Conservation (phyloP, 2,797 vertebrate genomes). For the Yasuhikotakia modesta region DNA sequence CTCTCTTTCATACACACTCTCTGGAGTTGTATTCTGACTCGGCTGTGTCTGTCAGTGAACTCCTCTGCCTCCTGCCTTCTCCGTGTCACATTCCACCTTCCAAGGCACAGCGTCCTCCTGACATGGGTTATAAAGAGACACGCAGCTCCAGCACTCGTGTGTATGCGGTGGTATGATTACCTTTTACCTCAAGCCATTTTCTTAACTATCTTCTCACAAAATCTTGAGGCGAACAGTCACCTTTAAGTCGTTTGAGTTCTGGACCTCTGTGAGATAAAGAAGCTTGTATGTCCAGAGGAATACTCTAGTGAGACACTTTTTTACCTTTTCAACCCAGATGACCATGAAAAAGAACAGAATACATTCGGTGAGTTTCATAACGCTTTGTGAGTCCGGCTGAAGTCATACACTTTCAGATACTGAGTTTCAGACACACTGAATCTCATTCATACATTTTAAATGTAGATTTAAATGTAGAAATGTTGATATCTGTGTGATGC, state of each 20-base stretch:
- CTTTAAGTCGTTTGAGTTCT: neutral
- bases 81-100: conserved; percentile 48
- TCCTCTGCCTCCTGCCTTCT: conserved; percentile 34
- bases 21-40: conserved; percentile 21
- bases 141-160: conserved; percentile 4
- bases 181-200: conserved; percentile 14
- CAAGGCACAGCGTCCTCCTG: conserved; percentile 15
- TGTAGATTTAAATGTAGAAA: too few species aligned
- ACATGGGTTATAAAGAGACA: conserved; percentile 36
- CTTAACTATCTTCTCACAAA: neutral
- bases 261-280: neutral
- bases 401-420: neutral
- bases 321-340: conserved; percentile 14
- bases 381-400: neutral
- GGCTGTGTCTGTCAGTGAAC: conserved; percentile 26
- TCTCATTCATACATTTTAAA: neutral
- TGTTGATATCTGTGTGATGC: neutral
- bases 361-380: conserved; percentile 21
- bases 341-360: conserved; percentile 1
- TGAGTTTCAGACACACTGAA: neutral
- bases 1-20: conserved; percentile 33
- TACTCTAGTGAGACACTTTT: conserved; percentile 4
- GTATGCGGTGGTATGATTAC: conserved; percentile 14
- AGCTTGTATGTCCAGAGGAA: conserved; percentile 13
- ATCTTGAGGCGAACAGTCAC: neutral